Evolutionary conservation across 2,888 invertebrate species (phyloP).

Genomic region (Empis stercorea): DNA sequence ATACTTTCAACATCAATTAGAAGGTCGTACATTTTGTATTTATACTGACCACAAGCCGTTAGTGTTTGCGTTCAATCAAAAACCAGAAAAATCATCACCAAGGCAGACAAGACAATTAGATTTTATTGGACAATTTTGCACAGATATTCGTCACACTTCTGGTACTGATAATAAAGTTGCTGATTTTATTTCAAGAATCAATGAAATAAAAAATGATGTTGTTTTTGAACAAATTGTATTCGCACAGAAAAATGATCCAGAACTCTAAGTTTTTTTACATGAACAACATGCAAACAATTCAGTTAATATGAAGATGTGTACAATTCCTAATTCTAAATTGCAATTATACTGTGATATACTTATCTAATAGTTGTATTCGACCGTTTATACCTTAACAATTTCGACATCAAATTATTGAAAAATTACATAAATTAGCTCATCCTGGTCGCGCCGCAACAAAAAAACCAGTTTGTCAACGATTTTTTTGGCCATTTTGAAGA

Average conservation of each 20-base stretch:
- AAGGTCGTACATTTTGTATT: constrained; percentile 11
- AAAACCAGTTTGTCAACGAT: constrained; percentile 1
- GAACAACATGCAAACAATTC: neutral
- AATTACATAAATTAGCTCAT: constrained; percentile 1
- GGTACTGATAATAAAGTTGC: constrained; percentile 13
- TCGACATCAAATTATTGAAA: neutral
- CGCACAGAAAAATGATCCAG: constrained; percentile 6
- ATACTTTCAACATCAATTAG: constrained; percentile 15
- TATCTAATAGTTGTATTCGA: neutral
- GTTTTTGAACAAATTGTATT: constrained; percentile 3
- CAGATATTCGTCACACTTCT: constrained; percentile 7
- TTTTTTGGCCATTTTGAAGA: constrained; percentile 4
- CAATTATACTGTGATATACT: constrained; percentile 3
- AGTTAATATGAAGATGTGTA: no score
- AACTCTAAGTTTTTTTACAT: constrained; percentile 5
- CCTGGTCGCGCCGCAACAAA: constrained; percentile 1
- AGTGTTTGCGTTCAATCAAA: constrained; percentile 21
- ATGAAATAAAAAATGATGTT: constrained; percentile 5
- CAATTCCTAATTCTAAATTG: no score
- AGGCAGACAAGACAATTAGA: constrained; percentile 26
- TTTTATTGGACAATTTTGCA: constrained; percentile 16
- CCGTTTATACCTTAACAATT: constrained; percentile 3
- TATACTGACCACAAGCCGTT: constrained; percentile 16
- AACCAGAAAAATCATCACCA: constrained; percentile 23
- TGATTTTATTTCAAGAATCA: constrained; percentile 16